Base-by-base conservation (phyloP, 2,888 invertebrate species). In the Sarcophaga subvicina region DNA sequence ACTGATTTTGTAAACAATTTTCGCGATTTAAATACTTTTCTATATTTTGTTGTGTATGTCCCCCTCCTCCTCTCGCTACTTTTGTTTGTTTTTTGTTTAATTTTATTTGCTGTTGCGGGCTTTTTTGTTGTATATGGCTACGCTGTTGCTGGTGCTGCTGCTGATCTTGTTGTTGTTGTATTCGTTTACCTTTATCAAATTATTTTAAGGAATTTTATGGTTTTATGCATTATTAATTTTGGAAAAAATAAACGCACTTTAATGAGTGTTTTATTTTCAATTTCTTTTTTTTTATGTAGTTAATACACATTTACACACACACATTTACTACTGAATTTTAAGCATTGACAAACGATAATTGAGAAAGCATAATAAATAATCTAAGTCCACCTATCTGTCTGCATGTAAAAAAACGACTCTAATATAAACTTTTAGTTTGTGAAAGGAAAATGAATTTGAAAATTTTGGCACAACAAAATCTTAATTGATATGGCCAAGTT, bases 171-270 rank as follows among this genome's bases (percentile, higher is more conserved):
- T 85, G 66, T 54, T 81, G 71, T 85, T 80, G 83, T 80, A 67
- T 80, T 71, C 79, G 84, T 82, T 86, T 82, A 85, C 87, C 86
- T 85, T 88, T 77, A 87, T 84, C 84, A 84, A 88, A 88, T 88
- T 88, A 47, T 84, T 86, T 83, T 82, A 82, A 78, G 87, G 84
- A 88, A 82, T 85, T 87, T 87, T 84, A 85, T 27, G 85, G 76
- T 80, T 85, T 84, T 83, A 76, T 72, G 63, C 73, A 70, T 83
- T 78, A 80, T 71, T 71, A 83, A 76, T 62, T 60, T 66, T 62
- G 72, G 70, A 63, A 76, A 71, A 81, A 83, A 73, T 49, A 78
- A 60, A 69, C 62, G 69, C 73, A 69, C 69, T 59, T 12, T n/a
- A 22, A 14, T 45, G 59, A 77, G 76, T 84, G 62, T 73, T 71